Conservation (phyloP, 2,888 invertebrate species). For the Leucania comma region DNA sequence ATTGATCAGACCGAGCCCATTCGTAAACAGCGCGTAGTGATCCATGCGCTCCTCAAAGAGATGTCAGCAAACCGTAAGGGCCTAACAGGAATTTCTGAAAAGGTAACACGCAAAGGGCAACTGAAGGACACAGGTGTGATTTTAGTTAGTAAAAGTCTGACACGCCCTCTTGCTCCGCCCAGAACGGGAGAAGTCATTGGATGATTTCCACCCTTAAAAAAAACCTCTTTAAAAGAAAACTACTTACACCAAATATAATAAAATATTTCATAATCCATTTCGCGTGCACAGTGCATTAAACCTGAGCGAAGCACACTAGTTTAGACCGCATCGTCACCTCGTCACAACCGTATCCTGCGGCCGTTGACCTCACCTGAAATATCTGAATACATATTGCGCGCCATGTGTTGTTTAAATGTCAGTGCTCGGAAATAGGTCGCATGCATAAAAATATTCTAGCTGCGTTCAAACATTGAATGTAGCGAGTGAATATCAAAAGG, state of each 20-base stretch:
- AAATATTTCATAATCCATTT: conserved; percentile 14
- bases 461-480: conserved; percentile 53
- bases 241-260: conserved; percentile 1
- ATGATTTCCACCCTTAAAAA: too few relatives aligned
- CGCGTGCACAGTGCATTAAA: conserved; percentile 31
- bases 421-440: conserved; percentile 70
- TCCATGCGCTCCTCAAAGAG: too few relatives aligned
- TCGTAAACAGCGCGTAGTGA: too few relatives aligned
- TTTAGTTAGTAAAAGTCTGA: too few relatives aligned
- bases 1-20: too few relatives aligned
- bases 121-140: too few relatives aligned
- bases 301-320: conserved; percentile 32
- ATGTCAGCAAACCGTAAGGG: too few relatives aligned
- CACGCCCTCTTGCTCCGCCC: too few relatives aligned
- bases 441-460: conserved; percentile 65
- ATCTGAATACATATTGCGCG: conserved; percentile 69
- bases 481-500: conserved; percentile 33
- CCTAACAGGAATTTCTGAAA: too few relatives aligned
- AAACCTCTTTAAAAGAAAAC: background rate
- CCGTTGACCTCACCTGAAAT: conserved; percentile 71
- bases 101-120: too few relatives aligned
- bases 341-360: conserved; percentile 54
- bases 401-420: conserved; percentile 71
- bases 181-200: too few relatives aligned
- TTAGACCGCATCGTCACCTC: conserved; percentile 41